Base-by-base conservation (phyloP, 2,888 invertebrate genomes). In the Metopia argyrocephala region DNA sequence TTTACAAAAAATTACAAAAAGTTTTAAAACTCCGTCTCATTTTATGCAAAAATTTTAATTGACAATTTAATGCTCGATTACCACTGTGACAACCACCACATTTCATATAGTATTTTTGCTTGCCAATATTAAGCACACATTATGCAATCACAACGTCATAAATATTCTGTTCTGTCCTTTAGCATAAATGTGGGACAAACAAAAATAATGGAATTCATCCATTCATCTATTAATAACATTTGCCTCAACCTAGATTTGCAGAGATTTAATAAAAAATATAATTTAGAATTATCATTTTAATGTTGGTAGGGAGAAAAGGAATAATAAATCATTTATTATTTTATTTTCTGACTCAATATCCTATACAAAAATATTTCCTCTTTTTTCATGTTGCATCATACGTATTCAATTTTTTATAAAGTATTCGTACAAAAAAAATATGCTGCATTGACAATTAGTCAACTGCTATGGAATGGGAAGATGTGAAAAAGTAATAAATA, bases 361-460 rank as follows among this genome's bases (percentile, higher is more conserved):
- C 12, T 45, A 15, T 25, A 20, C n/a, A 21, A 6, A 7, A 50
- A 1, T 28, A 46, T 31, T 31, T 18, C 2, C 6, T 48, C 0
- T 18, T 1, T 48, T n/a, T 18, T 48, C 46, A 59, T 50, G 21
- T 27, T 52, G 28, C 27, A 54, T 45, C 23, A 38, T 15, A 21
- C 66, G 57, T 15, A 59, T 38, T 65, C 18, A 15, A 57, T 9
- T 1, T 6, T 31, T 28, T 28, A 70, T 56, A 71, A 62, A 56
- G 61, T 66, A 62, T 7, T 71, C 66, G 76, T 68, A 81, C 78
- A 50, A 81, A 81, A 70, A 75, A 75, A 81, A 81, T 75, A 65
- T 78, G 81, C 74, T 62, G 81, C 56, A 74, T 70, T 78, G 74
- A 62, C 78, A 78, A 61, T 50, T 31, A 31, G 12, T 12, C 12